Conservation (phyloP, 2,113 vertebrate genomes). For the chimpanzee (Pan troglodytes) region NHGRI_mPanTro3-v2.1_pri NC_072412.2:73394501-73395000, state of each 20-base stretch:
- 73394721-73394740: constrained; percentile 50
- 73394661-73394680: constrained; percentile 41
- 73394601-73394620: background rate
- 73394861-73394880: constrained; percentile 36
- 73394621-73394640: constrained; percentile 40
- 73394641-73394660: constrained; percentile 9
- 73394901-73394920: constrained; percentile 45
- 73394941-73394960: background rate
- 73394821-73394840: background rate
- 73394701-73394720: background rate
- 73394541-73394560: constrained; percentile 6
- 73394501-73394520: background rate
- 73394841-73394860: constrained; percentile 37
- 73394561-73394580: constrained; percentile 9
- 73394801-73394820: constrained; percentile 2
- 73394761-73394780: constrained; percentile 31
- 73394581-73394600: constrained; percentile 24
- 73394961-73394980: constrained; percentile 21
- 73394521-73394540: constrained; percentile 37
- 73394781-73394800: constrained; percentile 47
- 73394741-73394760: constrained; percentile 61
- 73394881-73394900: constrained; percentile 25
- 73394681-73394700: constrained; percentile 51
- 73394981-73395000: background rate
- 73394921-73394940: constrained; percentile 49